Evolutionary conservation across 2,797 vertebrate species (phyloP), one percentile per base, ranked within the genome.

Genomic region (Tragelaphus eurycerus): DNA sequence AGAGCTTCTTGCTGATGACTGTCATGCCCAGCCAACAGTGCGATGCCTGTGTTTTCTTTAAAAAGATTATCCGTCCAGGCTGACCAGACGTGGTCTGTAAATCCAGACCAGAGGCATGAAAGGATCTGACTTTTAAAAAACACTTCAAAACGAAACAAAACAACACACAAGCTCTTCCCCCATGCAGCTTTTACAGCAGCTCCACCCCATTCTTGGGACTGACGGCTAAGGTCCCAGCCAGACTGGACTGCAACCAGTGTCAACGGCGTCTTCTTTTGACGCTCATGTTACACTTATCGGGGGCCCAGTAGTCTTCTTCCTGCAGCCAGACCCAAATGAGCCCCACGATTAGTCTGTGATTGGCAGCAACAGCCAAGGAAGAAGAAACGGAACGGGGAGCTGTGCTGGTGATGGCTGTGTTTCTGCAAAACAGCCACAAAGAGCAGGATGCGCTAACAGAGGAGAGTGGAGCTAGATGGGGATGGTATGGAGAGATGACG

Each of bases 271-370:
- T 97, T 81, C 55, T 74, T 27, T 43, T 19, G 43, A 16, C 19
- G 27, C 76, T 54, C 25, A 23, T 0, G 10, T 10, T 59, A n/a
- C 7, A 17, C 34, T 93, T 12, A 46, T 89, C 52, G 34, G 95
- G 82, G 88, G 67, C 19, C 90, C 17, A n/a, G 34, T 0, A 71
- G 34, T 64, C 85, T 90, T 76, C 52, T 6, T 74, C 89, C n/a
- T 62, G 74, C 15, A 71, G 86, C 46, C 86, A 88, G 55, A 84
- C 50, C 55, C 6, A 96, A 93, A 88, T 50, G 67, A 84, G n/a
- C 12, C 52, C 34, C 25, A 90, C 43, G 27, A 29, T 67, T 79
- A 2, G n/a, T 67, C 84, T 96, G 64, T 62, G 71, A 87, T 94
- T 67, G 76, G 48, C 43, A 95, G 71, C 8, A 16, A 89, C n/a